Evolutionary conservation across 1,140 invertebrate genomes (phyloP).

Genomic region (Diuraphis noxia): DNA sequence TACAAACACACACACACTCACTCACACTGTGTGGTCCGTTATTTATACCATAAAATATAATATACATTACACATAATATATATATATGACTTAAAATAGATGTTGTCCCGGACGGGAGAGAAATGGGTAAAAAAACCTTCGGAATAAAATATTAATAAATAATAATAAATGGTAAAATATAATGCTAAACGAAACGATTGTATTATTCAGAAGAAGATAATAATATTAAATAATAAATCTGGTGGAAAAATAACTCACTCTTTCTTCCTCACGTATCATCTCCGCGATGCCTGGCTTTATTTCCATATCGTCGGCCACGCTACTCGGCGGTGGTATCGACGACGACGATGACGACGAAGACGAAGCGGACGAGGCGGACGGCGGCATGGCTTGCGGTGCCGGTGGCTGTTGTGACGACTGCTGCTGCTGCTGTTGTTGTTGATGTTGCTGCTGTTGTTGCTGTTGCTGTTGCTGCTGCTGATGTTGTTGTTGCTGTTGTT

Average conservation of each 20-base stretch:
- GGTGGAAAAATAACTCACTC: constrained; percentile 71
- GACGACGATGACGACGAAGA: constrained; percentile 56
- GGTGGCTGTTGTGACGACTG: constrained; percentile 55
- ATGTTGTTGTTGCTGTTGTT: constrained; percentile 47
- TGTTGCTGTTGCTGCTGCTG: constrained; percentile 54
- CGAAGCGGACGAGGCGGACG: constrained; percentile 58
- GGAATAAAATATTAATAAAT: not conserved
- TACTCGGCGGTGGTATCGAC: constrained; percentile 57
- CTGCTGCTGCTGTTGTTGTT: not conserved
- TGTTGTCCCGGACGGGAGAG: not conserved
- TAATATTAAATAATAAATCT: not conserved
- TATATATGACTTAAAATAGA: constrained; percentile 18
- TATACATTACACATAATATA: not conserved
- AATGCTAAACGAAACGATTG: not conserved
- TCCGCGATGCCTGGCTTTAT: constrained; percentile 91
- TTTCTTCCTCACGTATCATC: constrained; percentile 92
- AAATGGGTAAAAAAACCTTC: not conserved
- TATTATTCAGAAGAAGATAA: not conserved
- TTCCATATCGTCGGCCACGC: constrained; percentile 76
- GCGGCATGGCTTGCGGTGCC: constrained; percentile 53
- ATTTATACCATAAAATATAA: constrained; percentile 30
- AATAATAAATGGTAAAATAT: not conserved
- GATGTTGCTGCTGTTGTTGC: not conserved
- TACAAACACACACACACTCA: not conserved
- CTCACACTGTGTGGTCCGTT: constrained; percentile 37